Evolutionary conservation across 2,888 invertebrate genomes (phyloP).

Genomic region (Pardosa pseudoannulata): DNA sequence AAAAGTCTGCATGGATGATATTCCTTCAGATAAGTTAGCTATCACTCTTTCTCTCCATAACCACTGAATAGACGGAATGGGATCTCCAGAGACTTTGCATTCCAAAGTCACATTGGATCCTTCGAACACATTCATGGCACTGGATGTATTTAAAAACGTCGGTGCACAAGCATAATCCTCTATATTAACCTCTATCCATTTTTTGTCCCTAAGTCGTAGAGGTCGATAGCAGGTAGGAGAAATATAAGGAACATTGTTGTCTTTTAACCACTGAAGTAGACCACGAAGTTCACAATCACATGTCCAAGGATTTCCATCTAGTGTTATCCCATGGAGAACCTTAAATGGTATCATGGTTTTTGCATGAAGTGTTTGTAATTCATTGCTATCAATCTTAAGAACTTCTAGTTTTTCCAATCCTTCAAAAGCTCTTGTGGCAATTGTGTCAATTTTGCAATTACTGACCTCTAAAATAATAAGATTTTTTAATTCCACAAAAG

Average conservation of each 20-base stretch:
- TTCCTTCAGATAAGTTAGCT: slow-evolving; percentile 69
- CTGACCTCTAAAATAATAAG: slow-evolving; percentile 87
- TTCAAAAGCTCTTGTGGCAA: slow-evolving; percentile 88
- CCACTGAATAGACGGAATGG: slow-evolving; percentile 73
- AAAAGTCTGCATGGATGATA: slow-evolving; percentile 70
- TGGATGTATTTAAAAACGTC: slow-evolving; percentile 71
- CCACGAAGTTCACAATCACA: slow-evolving; percentile 73
- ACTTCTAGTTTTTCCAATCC: slow-evolving; percentile 86
- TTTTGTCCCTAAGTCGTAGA: slow-evolving; percentile 60
- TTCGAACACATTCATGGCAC: slow-evolving; percentile 72
- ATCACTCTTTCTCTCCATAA: slow-evolving; percentile 70
- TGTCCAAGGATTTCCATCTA: slow-evolving; percentile 72
- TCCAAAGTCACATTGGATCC: slow-evolving; percentile 72
- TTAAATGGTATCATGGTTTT: slow-evolving; percentile 70
- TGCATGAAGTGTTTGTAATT: slow-evolving; percentile 84
- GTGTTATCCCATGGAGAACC: slow-evolving; percentile 65
- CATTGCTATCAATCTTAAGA: slow-evolving; percentile 89
- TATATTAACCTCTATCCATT: slow-evolving; percentile 65
- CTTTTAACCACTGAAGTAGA: slow-evolving; percentile 69
- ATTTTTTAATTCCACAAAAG: slow-evolving; percentile 66
- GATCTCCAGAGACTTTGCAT: slow-evolving; percentile 72
- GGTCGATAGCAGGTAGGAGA: slow-evolving; percentile 71
- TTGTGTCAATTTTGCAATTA: slow-evolving; percentile 81
- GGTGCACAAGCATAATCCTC: slow-evolving; percentile 72
- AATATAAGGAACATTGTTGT: slow-evolving; percentile 72